phyloP scores from a whole-genome alignment of 2,888 invertebrate genomes.

The Laspeyria flexula region DNA sequence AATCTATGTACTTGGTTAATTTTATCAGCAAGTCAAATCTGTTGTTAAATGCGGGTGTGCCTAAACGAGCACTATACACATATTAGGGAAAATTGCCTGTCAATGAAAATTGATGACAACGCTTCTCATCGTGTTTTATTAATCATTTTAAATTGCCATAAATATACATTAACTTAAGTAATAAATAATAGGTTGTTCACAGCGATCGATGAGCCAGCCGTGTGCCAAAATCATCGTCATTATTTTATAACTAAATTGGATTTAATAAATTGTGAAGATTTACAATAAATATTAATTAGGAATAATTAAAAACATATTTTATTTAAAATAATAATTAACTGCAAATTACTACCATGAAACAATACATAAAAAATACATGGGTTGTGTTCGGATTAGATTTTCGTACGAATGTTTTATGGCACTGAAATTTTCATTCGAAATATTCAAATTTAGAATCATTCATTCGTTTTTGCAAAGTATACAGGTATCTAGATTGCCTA shows the following conservation, averaged over 20 bases:
- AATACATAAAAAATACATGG: no score
- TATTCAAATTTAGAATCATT: no score
- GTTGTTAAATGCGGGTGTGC: slow-evolving; percentile 19
- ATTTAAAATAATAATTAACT: no score
- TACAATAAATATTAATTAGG: no score
- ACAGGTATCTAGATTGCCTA: not conserved
- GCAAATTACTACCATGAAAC: no score
- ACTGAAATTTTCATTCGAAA: no score
- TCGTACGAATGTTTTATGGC: no score
- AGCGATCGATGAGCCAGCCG: not conserved
- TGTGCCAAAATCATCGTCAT: not conserved
- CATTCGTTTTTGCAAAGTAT: no score
- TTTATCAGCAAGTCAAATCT: not conserved
- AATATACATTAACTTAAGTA: slow-evolving; percentile 12
- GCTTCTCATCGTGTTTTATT: slow-evolving; percentile 34
- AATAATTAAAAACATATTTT: no score
- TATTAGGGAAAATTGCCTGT: slow-evolving; percentile 39
- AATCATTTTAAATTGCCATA: slow-evolving; percentile 24
- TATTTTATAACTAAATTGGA: not conserved
- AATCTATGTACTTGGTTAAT: not conserved
- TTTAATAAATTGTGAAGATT: no score
- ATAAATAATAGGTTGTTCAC: slow-evolving; percentile 9
- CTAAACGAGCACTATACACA: slow-evolving; percentile 4
- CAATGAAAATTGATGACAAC: slow-evolving; percentile 34
- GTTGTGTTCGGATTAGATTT: no score